A percentile compares a stretch with the other conserved stretches of the same genome.
phyloP scores from a whole-genome alignment of 1,140 invertebrate genomes.

The Lysiphlebus fabarum region DNA sequence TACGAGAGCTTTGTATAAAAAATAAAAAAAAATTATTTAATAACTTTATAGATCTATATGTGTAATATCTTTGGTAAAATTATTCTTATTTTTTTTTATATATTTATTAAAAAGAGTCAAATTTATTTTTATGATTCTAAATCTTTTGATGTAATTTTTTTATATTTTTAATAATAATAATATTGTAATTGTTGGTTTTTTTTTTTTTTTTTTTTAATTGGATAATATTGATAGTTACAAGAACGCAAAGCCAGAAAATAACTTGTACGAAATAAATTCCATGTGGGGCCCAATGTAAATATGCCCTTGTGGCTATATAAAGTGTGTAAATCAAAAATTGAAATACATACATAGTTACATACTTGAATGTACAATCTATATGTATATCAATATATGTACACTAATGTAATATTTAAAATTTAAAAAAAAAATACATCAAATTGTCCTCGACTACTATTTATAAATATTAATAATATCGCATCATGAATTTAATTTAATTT shows the following conservation, averaged over 20 bases:
- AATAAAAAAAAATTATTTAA: too few species aligned
- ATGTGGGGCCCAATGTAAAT: conserved; percentile 36
- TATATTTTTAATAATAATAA: too few species aligned
- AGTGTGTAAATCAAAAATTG: conserved; percentile 32
- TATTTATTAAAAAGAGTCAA: neutral
- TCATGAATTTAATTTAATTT: too few species aligned
- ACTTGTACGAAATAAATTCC: conserved; percentile 52
- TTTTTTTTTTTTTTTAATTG: neutral
- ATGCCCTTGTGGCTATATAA: conserved; percentile 11
- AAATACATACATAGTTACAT: conserved; percentile 23
- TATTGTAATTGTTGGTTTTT: too few species aligned
- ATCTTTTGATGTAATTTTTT: neutral
- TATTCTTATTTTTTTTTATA: too few species aligned
- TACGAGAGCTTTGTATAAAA: too few species aligned
- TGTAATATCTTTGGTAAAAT: too few species aligned
- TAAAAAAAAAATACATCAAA: neutral
- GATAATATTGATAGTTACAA: conserved; percentile 33
- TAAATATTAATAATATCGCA: too few species aligned
- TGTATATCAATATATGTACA: conserved; percentile 6
- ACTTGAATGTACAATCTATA: conserved; percentile 7
- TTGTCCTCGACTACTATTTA: neutral
- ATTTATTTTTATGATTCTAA: neutral
- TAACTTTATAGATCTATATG: too few species aligned
- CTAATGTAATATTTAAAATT: conserved; percentile 1
- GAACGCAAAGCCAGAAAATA: conserved; percentile 23